Conservation (phyloP, 2,797 vertebrate species). For the Platyrinchus mystaceus region DNA sequence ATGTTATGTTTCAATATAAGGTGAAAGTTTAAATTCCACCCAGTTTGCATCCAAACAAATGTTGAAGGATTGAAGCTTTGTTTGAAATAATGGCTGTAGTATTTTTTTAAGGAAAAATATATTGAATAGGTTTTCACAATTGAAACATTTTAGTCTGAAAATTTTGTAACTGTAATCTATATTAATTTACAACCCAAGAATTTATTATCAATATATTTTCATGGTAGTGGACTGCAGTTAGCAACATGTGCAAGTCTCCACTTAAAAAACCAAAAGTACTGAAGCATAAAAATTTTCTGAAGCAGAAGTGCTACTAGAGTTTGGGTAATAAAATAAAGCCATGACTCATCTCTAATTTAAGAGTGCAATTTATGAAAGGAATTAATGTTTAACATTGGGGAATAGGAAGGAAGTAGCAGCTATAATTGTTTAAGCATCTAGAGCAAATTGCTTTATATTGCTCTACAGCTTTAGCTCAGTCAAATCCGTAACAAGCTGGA, state of each 20-base stretch:
- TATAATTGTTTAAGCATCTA: constrained; percentile 37
- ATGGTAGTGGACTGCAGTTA: neutral
- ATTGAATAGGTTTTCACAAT: neutral
- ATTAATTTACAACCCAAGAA: neutral
- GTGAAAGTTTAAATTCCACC: neutral
- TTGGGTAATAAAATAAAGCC: constrained; percentile 30
- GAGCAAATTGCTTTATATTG: constrained; percentile 6
- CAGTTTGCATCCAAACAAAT: neutral
- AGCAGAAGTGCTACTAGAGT: neutral
- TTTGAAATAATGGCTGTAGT: neutral
- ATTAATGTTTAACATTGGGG: constrained; percentile 22
- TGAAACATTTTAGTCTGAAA: neutral
- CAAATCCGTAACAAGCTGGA: constrained; percentile 29
- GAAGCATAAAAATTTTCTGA: neutral
- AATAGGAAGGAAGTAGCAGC: neutral
- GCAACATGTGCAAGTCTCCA: neutral
- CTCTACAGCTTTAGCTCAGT: neutral
- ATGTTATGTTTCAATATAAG: neutral
- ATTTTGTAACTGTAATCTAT: neutral
- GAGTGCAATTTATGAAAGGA: constrained; percentile 22
- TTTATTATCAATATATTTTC: neutral
- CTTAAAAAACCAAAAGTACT: neutral
- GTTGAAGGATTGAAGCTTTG: neutral
- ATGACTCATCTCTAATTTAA: constrained; percentile 51
- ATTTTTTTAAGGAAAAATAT: neutral